Base-by-base conservation (phyloP, 2,797 vertebrate species). In the Philypnodon macrostomus region DNA sequence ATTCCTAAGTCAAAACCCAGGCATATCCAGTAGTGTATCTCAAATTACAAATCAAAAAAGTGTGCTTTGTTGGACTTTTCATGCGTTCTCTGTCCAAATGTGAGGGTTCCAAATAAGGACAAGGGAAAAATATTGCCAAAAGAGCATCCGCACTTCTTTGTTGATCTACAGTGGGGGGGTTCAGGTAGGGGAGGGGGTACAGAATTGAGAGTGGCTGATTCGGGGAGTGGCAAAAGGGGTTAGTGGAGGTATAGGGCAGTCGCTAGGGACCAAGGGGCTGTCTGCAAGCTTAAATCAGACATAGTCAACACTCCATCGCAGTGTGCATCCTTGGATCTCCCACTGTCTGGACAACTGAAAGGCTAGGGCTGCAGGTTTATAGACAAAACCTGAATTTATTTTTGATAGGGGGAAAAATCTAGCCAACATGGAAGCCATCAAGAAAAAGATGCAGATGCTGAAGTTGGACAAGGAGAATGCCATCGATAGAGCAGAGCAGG, bases 401-500 rank as follows among this genome's bases (percentile, higher is more conserved):
- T 46, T 13, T 29, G 14, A n/a, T 15, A 15, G 17, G 15, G 1
- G 7, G 14, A 4, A 42, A 17, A 17, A 44, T 17, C 16, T 1
- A 44, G 15, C 26, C 16, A 53, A 61, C 79, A 98, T 98, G 96
- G 95, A 98, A 73, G 96, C 96, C 66, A 98, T 98, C 86, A 98
- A 95, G 89, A 98, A 98, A 84, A 98, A 98, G 90, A 97, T 98
- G 95, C 95, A 98, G 88, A 96, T 97, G 95, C 83, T 97, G 77
- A 98, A 97, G 79, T 21, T 96, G 77, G 96, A 98, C 88, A 97
- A 94, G 85, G 95, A 97, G 87, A 96, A 94, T 0, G 95, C 96
- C 84, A 90, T 96, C 1, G 94, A 97, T 87, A 86, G 94, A 10
- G 94, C 96, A 0, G 94, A 97, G 58, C 92, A 95, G 85, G 93